Evolutionary conservation across 1,140 invertebrate species (phyloP), one percentile per base, ranked within the genome.

Genomic region (Lithobius niger): DNA sequence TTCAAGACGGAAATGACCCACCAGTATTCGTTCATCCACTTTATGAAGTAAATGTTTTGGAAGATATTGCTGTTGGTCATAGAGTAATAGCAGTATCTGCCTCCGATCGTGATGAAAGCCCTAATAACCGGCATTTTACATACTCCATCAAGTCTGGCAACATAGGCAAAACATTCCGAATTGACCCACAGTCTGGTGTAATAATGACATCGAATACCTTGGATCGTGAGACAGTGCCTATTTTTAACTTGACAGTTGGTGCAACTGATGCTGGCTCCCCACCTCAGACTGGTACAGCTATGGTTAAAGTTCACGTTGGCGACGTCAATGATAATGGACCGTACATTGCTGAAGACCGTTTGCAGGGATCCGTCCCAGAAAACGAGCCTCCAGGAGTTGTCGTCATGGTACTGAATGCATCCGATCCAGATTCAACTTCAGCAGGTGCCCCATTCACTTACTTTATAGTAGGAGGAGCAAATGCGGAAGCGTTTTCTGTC

Each of bases 251-350:
- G 6, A 83, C 82, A n/a, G 76, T 97, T 22, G 89, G 84, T 13
- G 93, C 89, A 0, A 88, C 91, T 50, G 93, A 97, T 67, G 88
- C 81, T 24, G 89, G 89, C 1, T 69, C 76, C 2, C 88, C 89
- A 0, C 85, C 88, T 0, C 85, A 91, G 73, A 92, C 88, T 1
- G 91, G 91, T 16, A 89, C 85, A 2, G 77, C 88, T 1, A 82
- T 78, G 1, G 82, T 95, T 0, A 81, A 79, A 64, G 81, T 93
- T 44, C 73, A 76, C 26, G 60, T 96, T 1, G 75, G 78, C 13
- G 93, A 97, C 69, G 78, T 95, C 6, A 97, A 97, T 68, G 94
- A 97, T 61, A 97, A 96, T 67, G 88, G 85, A 0, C 93, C 93
- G 0, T 68, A 80, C 3, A 92, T 97, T 64, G 81, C 84, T 52